Evolutionary conservation across 2,797 vertebrate species (phyloP).

Genomic region (Spinibarbus caldwelli): DNA sequence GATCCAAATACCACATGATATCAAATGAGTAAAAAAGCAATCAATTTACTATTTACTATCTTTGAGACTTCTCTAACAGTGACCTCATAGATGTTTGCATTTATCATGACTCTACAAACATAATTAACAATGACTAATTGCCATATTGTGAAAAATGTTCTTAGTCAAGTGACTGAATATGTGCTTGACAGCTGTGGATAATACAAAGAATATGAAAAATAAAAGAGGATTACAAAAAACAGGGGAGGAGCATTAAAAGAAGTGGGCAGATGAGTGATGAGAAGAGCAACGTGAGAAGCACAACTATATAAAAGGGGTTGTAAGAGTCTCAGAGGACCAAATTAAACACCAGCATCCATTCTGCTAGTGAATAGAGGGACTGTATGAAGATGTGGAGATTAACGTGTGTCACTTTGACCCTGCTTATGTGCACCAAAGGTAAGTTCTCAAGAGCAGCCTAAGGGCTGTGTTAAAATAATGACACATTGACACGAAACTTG

Average conservation of each 20-base stretch:
- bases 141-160: background rate
- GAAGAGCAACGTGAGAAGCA: background rate
- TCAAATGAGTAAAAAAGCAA: background rate
- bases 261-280: background rate
- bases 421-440: constrained; percentile 45
- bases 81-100: background rate
- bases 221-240: background rate
- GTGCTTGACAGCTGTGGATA: background rate
- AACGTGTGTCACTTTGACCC: constrained; percentile 7
- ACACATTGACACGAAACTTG: background rate
- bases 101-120: background rate
- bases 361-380: background rate
- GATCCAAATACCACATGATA: background rate
- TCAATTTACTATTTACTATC: background rate
- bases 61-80: no score
- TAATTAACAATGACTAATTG: background rate
- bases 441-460: background rate
- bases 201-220: background rate
- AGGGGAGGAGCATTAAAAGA: background rate
- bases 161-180: background rate
- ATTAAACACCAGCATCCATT: background rate
- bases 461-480: background rate
- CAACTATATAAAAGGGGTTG: constrained; percentile 15
- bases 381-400: constrained; percentile 45
- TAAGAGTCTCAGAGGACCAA: background rate